These are phyloP conservation scores for Drosophila dunni DNA, from an alignment of 1,140 invertebrate species.

Conservation along the genomic window DNA sequence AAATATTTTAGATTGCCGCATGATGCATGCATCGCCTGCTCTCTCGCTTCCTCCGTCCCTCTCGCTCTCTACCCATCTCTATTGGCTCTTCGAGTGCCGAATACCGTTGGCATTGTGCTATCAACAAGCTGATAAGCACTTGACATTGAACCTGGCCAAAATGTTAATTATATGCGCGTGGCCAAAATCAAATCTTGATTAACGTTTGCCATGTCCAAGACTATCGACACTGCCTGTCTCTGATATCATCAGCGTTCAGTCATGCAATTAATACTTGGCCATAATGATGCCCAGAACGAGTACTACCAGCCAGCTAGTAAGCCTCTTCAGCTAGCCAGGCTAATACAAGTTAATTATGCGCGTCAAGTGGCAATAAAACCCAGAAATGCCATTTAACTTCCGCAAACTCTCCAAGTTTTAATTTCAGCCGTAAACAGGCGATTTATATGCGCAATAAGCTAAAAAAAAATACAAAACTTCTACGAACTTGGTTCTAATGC, in stretches of 20 bases:
- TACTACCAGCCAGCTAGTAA: neutral
- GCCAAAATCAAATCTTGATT: constrained; percentile 71
- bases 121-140: constrained; percentile 70
- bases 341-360: constrained; percentile 80
- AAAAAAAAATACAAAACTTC: constrained; percentile 49
- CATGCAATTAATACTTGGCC: constrained; percentile 75
- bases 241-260: constrained; percentile 68
- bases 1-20: constrained; percentile 66
- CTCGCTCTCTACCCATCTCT: neutral
- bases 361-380: constrained; percentile 61
- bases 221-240: constrained; percentile 5
- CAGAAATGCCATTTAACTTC: constrained; percentile 57
- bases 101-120: constrained; percentile 58
- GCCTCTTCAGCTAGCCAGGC: constrained; percentile 53
- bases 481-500: constrained; percentile 59
- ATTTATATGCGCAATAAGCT: constrained; percentile 79
- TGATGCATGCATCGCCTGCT: constrained; percentile 17
- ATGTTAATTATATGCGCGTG: constrained; percentile 80
- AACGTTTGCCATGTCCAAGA: constrained; percentile 32
- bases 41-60: neutral
- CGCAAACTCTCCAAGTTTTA: constrained; percentile 50
- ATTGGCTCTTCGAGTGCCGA: neutral
- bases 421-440: constrained; percentile 58
- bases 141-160: constrained; percentile 75
- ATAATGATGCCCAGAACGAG: constrained; percentile 57